Base-by-base conservation (phyloP, 2,888 invertebrate genomes). In the Sinodicranocentrus sp. region DNA sequence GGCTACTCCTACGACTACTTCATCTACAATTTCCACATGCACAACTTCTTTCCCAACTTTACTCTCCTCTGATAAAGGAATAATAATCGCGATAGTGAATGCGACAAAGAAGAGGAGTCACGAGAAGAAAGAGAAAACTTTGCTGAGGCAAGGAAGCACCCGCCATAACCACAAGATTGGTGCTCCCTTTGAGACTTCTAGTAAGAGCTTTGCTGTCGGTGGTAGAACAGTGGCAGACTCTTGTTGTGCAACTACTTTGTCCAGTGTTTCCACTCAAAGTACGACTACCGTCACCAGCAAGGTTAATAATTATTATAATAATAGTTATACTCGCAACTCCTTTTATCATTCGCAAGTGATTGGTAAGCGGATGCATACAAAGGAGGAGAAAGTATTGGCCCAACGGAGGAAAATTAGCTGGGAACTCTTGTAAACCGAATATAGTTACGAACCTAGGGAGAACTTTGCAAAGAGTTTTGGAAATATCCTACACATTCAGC, bases 101-200 rank as follows among this genome's bases (percentile, higher is more conserved):
- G 44, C 57, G 61, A 68, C 67, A 59, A 72, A 52, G 26, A 39
- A 5, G 33, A 63, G 19, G 33, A 33, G 63, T 8, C 25, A 25
- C 23, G 25, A n/a, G 25, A 23, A 25, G 48, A 39, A 39, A 65
- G 48, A 59, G 48, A 61, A 21, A 65, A 76, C 65, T 75, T 63
- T 65, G 65, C n/a, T 19, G 28, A 75, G 48, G 48, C 63, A 67
- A 73, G 52, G 54, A 44, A 75, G 23, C 43, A 26, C 21, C 48
- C 59, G 52, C 70, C 70, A 78, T 78, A 78, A 78, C 70, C 70
- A 48, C 61, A 78, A 78, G 78, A 61, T 78, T 78, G 78, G 70
- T 78, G 78, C 78, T 78, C 70, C 78, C 78, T 70, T 17, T 21
- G 78, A 78, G 78, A 70, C 68, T 77, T 54, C 57, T 67, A 39